phyloP scores from a whole-genome alignment of 2,888 invertebrate species.

The Diarsia rubi region DNA sequence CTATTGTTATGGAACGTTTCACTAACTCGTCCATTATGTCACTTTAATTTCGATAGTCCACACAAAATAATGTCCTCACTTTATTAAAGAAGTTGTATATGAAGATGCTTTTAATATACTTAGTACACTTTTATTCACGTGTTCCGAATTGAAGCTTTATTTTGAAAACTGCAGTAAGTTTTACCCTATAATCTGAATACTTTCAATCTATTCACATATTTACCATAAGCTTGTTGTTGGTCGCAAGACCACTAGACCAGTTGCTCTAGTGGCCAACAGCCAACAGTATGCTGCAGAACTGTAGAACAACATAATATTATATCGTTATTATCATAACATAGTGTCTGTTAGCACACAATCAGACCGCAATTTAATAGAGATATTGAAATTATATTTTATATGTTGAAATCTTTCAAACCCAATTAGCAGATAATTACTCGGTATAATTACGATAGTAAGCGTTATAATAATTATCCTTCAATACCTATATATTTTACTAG shows the following conservation, averaged over 20 bases:
- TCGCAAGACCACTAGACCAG: too few relatives aligned
- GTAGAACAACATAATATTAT: not conserved
- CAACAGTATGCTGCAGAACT: too few relatives aligned
- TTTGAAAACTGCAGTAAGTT: not conserved
- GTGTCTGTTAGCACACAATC: not conserved
- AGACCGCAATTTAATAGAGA: not conserved
- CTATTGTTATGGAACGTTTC: slow-evolving; percentile 25
- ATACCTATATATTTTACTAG: too few relatives aligned
- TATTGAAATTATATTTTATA: not conserved
- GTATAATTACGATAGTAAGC: slow-evolving; percentile 12
- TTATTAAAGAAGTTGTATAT: not conserved
- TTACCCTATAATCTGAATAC: not conserved
- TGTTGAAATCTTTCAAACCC: slow-evolving; percentile 6
- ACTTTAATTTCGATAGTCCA: not conserved
- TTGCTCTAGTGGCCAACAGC: too few relatives aligned
- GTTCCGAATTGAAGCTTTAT: not conserved
- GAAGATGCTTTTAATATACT: not conserved
- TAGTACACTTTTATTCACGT: not conserved
- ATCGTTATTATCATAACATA: not conserved
- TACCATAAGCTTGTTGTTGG: not conserved
- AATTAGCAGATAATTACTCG: slow-evolving; percentile 21
- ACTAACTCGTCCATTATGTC: not conserved
- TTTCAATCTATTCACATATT: not conserved
- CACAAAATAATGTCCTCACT: too few relatives aligned
- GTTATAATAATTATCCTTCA: slow-evolving; percentile 5